Evolutionary conservation across 2,888 invertebrate species (phyloP).

Genomic region (Archaeoteleia sp.): DNA sequence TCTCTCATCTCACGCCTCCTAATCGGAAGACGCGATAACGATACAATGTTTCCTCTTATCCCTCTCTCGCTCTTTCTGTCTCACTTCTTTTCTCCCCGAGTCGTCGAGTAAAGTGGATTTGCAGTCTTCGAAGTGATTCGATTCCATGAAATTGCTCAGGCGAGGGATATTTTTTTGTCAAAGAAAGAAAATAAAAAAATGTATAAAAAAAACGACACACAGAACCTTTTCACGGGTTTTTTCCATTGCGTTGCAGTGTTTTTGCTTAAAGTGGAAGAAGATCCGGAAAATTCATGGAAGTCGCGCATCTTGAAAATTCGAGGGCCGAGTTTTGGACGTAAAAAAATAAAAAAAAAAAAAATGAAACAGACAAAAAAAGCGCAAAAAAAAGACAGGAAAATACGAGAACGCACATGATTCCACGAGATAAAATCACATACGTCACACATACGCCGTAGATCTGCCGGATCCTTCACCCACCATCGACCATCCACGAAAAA

Average conservation of each 20-base stretch:
- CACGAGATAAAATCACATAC: constrained; percentile 59
- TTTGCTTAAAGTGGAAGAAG: constrained; percentile 3
- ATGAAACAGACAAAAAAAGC: constrained; percentile 26
- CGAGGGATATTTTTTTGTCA: constrained; percentile 5
- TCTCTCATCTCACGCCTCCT: constrained; percentile 24
- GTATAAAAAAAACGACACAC: constrained; percentile 1
- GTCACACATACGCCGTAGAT: constrained; percentile 71
- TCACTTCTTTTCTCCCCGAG: constrained; percentile 7
- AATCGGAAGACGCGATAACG: constrained; percentile 38
- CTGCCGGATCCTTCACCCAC: constrained; percentile 68
- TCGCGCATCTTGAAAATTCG: constrained; percentile 49
- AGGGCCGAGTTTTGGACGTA: constrained; percentile 20
- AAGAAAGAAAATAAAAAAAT: constrained; percentile 14
- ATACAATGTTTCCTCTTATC: constrained; percentile 15
- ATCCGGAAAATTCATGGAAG: constrained; percentile 6
- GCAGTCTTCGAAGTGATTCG: constrained; percentile 33
- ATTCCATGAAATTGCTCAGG: constrained; percentile 7
- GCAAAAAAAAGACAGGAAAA: constrained; percentile 19
- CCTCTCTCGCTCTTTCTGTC: neutral
- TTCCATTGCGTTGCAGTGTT: too few relatives aligned
- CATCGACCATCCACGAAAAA: constrained; percentile 60
- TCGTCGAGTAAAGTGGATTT: constrained; percentile 35
- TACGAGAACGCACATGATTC: constrained; percentile 51
- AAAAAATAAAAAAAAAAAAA: constrained; percentile 26
- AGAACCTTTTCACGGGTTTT: too few relatives aligned